A percentile compares a stretch with the other conserved stretches of the same genome.
Conservation (phyloP, 2,888 invertebrate species). For the Heteromurus nitidus region DNA sequence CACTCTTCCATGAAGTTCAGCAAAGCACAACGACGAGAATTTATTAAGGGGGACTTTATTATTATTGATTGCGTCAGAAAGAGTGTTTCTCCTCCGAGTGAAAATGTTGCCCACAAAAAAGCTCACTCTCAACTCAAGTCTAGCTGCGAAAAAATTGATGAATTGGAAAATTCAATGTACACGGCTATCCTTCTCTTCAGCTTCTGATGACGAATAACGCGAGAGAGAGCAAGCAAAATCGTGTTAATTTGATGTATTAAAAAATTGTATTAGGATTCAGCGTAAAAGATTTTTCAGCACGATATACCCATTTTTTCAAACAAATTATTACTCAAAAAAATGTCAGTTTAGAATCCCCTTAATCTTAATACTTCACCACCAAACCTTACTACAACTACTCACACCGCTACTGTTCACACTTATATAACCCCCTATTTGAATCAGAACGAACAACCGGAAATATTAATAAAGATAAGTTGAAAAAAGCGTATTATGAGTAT, state of each 20-base stretch:
- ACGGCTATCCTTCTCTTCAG: not conserved
- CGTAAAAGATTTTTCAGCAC: constrained; percentile 25
- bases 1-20: constrained; percentile 43
- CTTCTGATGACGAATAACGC: constrained; percentile 21
- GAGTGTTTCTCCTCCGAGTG: not conserved
- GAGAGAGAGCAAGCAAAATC: constrained; percentile 1
- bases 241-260: constrained; percentile 49
- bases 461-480: constrained; percentile 60
- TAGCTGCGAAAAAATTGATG: constrained; percentile 55
- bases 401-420: not conserved
- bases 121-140: no score
- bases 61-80: constrained; percentile 20
- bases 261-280: no score
- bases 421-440: no score
- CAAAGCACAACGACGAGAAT: constrained; percentile 22
- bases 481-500: no score
- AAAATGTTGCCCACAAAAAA: not conserved
- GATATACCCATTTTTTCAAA: no score
- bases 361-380: no score
- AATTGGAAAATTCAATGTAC: constrained; percentile 64
- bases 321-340: no score
- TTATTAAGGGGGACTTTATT: constrained; percentile 25
- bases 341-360: no score
- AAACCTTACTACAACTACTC: no score
- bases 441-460: constrained; percentile 60